Evolutionary conservation across 1,140 invertebrate genomes (phyloP).

Genomic region (Bradynema listronoti): DNA sequence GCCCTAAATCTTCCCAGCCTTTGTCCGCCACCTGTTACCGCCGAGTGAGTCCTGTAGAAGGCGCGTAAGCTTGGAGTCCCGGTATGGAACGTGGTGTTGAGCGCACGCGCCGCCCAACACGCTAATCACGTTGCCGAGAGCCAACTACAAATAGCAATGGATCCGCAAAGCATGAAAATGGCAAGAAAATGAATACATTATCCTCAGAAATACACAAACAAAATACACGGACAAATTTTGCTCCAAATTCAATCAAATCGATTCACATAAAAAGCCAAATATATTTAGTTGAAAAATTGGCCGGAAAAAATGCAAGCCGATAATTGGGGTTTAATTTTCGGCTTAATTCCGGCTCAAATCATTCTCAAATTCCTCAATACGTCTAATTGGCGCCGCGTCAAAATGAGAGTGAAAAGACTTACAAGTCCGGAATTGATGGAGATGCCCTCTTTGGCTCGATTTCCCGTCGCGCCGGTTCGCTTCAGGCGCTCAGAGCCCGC

Average conservation of each 20-base stretch:
- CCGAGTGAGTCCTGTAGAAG: conserved; percentile 81
- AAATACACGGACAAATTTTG: no score
- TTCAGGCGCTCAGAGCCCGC: conserved; percentile 63
- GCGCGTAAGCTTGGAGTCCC: conserved; percentile 63
- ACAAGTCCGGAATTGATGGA: conserved; percentile 63
- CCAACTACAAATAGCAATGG: conserved; percentile 66
- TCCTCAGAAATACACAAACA: no score
- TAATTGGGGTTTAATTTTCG: no score
- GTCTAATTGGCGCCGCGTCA: neutral
- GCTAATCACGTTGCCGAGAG: conserved; percentile 68
- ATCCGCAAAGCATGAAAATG: no score
- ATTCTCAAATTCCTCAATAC: neutral
- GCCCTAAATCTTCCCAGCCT: no score
- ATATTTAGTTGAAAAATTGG: no score
- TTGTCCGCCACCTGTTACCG: conserved; percentile 67
- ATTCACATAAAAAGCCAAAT: no score
- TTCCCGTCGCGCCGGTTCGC: conserved; percentile 63
- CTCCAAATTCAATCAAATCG: no score
- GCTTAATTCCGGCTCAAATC: no score
- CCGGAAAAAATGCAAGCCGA: no score
- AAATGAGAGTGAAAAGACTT: conserved; percentile 27
- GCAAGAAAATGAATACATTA: no score
- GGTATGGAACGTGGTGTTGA: conserved; percentile 61
- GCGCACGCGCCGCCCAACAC: conserved; percentile 60
- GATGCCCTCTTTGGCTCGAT: conserved; percentile 63